Percentiles rank a stretch among this genome's conserved stretches.
phyloP scores from a whole-genome alignment of 64 coral and sea anemone species.

The Montipora efflorescens region DNA sequence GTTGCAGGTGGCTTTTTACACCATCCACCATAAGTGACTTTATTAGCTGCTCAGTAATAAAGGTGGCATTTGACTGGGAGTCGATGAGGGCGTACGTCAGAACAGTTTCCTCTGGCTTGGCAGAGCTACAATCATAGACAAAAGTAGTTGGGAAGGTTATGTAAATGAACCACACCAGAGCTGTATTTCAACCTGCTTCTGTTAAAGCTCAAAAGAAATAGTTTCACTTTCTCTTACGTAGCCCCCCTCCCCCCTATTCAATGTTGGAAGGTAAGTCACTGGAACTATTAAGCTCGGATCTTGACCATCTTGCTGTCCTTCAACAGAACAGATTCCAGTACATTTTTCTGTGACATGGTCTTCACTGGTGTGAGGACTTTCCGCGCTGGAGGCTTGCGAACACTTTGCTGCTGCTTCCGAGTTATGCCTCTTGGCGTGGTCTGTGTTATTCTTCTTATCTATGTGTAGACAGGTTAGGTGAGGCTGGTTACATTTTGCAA shows the following conservation, averaged over 20 bases:
- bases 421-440: background rate
- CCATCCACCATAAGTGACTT: slow-evolving; percentile 45
- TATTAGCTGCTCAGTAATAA: slow-evolving; percentile 72
- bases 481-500: no score
- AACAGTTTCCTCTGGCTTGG: slow-evolving; percentile 12
- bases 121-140: background rate
- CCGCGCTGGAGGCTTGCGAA: background rate
- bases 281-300: slow-evolving; percentile 37
- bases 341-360: slow-evolving; percentile 32
- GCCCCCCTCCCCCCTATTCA: no score
- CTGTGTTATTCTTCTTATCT: no score
- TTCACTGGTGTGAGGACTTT: background rate
- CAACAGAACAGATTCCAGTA: slow-evolving; percentile 26
- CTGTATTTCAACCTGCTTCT: no score
- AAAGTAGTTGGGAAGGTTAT: no score
- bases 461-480: no score
- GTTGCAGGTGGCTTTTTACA: slow-evolving; percentile 48
- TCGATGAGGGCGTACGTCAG: slow-evolving; percentile 61
- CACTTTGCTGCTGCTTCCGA: background rate
- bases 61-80: slow-evolving; percentile 73
- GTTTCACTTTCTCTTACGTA: no score
- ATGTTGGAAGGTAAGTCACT: background rate
- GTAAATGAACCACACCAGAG: no score
- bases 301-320: slow-evolving; percentile 25
- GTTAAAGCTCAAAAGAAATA: no score